Percentiles rank a stretch among this genome's conserved stretches.
phyloP scores from a whole-genome alignment of 1,140 invertebrate species.

The Bathynomus jamesi region DNA sequence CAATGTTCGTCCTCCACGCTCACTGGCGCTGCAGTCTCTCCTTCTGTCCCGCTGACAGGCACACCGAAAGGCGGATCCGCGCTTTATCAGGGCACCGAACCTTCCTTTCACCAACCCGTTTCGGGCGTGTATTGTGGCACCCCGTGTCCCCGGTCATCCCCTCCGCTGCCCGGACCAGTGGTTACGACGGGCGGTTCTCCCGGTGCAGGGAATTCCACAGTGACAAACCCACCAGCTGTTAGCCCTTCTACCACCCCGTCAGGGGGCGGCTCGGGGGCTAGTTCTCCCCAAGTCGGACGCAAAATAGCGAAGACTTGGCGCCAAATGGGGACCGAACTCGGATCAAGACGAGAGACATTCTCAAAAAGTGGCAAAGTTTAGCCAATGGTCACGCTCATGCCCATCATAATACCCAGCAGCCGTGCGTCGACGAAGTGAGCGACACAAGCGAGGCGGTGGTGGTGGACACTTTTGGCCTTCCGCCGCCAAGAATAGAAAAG shows the following conservation, averaged over 20 bases:
- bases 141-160: not conserved
- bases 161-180: not conserved
- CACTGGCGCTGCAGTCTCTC: no score
- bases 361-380: constrained; percentile 35
- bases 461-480: constrained; percentile 2
- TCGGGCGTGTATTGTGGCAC: no score
- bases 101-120: no score
- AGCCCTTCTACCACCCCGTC: constrained; percentile 2
- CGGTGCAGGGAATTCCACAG: not conserved
- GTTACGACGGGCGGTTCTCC: not conserved
- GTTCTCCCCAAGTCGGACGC: constrained; percentile 27
- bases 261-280: constrained; percentile 5
- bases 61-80: not conserved
- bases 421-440: constrained; percentile 22
- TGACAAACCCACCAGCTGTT: not conserved
- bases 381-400: constrained; percentile 30
- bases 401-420: constrained; percentile 14
- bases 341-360: constrained; percentile 29
- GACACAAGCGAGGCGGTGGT: constrained; percentile 26
- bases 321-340: constrained; percentile 32
- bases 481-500: constrained; percentile 15
- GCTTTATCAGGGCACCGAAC: no score
- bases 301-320: constrained; percentile 35
- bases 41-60: not conserved
- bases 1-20: not conserved